These are phyloP conservation scores for Rhinella marina DNA, from an alignment of 2,797 vertebrate genomes.

Conservation along the genomic window DNA sequence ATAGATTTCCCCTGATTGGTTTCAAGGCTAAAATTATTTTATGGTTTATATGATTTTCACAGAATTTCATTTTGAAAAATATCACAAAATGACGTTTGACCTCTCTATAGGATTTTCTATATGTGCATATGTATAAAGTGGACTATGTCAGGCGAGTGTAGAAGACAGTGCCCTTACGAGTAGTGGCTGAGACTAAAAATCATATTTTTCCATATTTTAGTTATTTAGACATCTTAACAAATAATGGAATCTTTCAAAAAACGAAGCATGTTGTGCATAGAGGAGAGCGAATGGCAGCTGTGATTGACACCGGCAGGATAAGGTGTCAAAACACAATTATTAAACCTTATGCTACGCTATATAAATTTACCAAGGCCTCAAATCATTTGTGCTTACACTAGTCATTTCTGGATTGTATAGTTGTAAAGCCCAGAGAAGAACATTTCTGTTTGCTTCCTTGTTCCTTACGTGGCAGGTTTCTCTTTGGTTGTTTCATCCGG, in stretches of 20 bases:
- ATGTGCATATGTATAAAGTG: neutral
- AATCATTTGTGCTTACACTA: neutral
- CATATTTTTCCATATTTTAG: neutral
- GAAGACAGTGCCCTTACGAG: neutral
- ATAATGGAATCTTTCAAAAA: neutral
- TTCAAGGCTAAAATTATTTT: neutral
- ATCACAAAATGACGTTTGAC: neutral
- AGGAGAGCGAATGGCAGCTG: neutral
- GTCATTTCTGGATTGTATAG: neutral
- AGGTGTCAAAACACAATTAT: constrained; percentile 32
- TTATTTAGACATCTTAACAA: neutral
- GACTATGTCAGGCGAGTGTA: neutral
- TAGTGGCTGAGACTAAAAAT: neutral
- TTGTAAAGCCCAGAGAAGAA: neutral
- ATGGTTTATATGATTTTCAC: neutral
- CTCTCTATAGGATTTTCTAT: neutral
- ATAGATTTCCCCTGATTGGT: neutral
- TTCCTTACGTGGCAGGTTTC: neutral
- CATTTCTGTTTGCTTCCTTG: neutral
- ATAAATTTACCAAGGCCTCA: neutral
- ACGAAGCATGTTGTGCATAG: neutral
- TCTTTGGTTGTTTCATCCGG: neutral
- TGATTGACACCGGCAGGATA: constrained; percentile 13
- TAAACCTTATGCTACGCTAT: constrained; percentile 11
- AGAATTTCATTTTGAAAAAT: neutral